Evolutionary conservation across 2,888 invertebrate species (phyloP).

Genomic region (Ditula angustiorana): DNA sequence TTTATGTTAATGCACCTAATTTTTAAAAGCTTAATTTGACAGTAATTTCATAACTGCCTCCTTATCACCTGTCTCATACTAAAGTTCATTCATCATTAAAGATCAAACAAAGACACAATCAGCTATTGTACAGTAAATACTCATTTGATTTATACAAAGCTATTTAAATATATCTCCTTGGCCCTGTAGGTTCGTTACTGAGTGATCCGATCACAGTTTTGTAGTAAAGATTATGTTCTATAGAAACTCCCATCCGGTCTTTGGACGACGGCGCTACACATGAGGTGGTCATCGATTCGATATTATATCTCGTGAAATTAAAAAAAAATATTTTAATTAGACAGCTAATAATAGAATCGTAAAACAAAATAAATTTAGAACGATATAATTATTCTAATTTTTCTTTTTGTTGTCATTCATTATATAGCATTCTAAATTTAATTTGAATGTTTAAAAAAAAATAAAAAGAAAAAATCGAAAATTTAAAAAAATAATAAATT

Average conservation of each 20-base stretch:
- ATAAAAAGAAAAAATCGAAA: no score
- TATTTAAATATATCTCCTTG: slow-evolving; percentile 75
- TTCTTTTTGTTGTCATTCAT: no score
- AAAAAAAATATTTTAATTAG: background rate
- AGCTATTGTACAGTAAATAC: slow-evolving; percentile 36
- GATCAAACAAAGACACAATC: slow-evolving; percentile 34
- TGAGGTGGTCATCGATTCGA: slow-evolving; percentile 45
- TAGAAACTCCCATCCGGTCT: slow-evolving; percentile 82
- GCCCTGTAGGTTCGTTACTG: slow-evolving; percentile 76
- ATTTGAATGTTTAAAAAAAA: no score
- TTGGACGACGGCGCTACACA: slow-evolving; percentile 60
- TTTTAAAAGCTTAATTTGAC: no score
- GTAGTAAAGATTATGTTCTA: slow-evolving; percentile 83
- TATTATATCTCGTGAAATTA: background rate
- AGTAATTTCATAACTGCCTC: background rate
- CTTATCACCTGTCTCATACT: slow-evolving; percentile 8
- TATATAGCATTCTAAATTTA: no score
- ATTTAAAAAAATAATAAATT: no score
- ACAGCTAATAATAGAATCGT: no score
- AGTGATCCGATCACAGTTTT: slow-evolving; percentile 81
- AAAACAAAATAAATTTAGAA: no score
- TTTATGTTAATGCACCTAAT: no score
- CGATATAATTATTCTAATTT: no score
- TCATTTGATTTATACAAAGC: slow-evolving; percentile 43
- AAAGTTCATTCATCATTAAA: slow-evolving; percentile 34